A percentile compares a stretch with the other conserved stretches of the same genome.
Evolutionary conservation across 1,140 invertebrate genomes (phyloP).

Genomic region (Battus philenor): DNA sequence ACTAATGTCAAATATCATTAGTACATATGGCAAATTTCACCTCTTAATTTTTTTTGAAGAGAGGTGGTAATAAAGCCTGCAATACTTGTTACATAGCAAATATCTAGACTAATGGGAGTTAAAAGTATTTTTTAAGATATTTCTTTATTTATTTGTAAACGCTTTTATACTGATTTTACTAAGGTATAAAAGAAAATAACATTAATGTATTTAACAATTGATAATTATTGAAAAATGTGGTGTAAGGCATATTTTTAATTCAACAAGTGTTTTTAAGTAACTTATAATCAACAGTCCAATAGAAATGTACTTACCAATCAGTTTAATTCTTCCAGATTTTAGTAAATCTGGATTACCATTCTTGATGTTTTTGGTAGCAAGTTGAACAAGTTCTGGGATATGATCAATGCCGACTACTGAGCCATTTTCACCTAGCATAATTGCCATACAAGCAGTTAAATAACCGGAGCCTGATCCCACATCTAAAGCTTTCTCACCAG

Average conservation of each 20-base stretch:
- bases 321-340: conserved; percentile 79
- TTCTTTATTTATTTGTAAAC: too few relatives aligned
- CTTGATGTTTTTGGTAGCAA: conserved; percentile 86
- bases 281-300: background rate
- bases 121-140: too few relatives aligned
- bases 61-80: too few relatives aligned
- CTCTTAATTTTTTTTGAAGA: too few relatives aligned
- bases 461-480: conserved; percentile 98
- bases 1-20: too few relatives aligned
- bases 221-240: too few relatives aligned
- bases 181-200: too few relatives aligned
- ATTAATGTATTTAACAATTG: too few relatives aligned
- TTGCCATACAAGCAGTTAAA: conserved; percentile 95
- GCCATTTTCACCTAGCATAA: conserved; percentile 89
- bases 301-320: conserved; percentile 79
- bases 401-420: conserved; percentile 93
- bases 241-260: background rate
- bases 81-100: too few relatives aligned
- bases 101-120: too few relatives aligned
- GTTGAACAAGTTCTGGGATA: conserved; percentile 88
- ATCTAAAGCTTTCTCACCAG: conserved; percentile 90
- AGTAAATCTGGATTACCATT: conserved; percentile 84
- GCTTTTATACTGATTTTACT: too few relatives aligned
- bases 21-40: too few relatives aligned
- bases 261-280: background rate